Conservation (phyloP, 2,113 vertebrate species). For the Peucedramus taeniatus region DNA sequence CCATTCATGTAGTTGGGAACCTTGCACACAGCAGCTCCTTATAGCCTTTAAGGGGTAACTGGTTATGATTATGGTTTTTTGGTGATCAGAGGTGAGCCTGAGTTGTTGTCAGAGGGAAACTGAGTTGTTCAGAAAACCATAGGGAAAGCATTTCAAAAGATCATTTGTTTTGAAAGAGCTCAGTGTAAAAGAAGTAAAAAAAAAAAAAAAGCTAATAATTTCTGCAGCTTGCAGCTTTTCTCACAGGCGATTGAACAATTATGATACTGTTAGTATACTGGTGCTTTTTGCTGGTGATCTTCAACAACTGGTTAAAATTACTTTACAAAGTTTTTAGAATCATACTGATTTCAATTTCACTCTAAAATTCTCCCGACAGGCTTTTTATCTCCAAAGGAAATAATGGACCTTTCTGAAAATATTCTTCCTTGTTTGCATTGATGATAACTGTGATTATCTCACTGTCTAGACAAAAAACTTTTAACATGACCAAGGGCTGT, state of each 20-base stretch:
- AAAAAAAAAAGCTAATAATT: not conserved
- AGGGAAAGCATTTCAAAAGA: not conserved
- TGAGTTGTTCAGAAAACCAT: not conserved
- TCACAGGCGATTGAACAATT: not conserved
- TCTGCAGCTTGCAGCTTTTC: not conserved
- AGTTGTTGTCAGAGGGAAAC: not conserved
- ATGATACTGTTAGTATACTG: not conserved
- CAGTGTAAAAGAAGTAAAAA: not conserved
- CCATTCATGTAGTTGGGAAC: not conserved
- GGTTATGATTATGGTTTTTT: not conserved
- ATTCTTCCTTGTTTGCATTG: not conserved
- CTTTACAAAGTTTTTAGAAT: not conserved
- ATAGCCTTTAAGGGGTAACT: not conserved
- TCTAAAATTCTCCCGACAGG: not conserved
- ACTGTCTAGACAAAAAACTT: not conserved
- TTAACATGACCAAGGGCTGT: not conserved
- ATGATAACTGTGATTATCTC: not conserved
- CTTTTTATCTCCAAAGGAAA: not conserved
- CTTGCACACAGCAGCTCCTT: not conserved
- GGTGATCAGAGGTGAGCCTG: not conserved
- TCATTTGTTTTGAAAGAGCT: not conserved
- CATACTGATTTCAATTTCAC: not conserved
- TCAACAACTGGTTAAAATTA: not conserved
- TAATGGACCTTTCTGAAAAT: not conserved
- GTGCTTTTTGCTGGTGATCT: not conserved